phyloP scores from a whole-genome alignment of 2,888 invertebrate species.

The Ametastegia equiseti region DNA sequence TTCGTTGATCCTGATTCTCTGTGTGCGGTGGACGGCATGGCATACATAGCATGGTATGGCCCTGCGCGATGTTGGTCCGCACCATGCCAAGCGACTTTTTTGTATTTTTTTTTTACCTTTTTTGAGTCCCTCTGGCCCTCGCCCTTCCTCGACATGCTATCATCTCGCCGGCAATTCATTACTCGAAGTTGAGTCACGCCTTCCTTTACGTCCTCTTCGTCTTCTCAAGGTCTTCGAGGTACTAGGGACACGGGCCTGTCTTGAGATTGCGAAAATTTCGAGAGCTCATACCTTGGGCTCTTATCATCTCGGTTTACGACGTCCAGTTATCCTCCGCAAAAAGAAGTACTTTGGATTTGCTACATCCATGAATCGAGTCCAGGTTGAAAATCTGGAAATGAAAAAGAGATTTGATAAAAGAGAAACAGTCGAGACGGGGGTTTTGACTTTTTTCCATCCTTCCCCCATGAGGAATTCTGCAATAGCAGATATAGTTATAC shows the following conservation, averaged over 20 bases:
- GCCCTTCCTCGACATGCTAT: conserved; percentile 52
- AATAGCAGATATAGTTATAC: not conserved
- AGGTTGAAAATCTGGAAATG: not conserved
- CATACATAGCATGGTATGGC: no score
- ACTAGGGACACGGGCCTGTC: not conserved
- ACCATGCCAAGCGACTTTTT: conserved; percentile 33
- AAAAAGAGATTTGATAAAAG: not conserved
- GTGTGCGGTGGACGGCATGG: conserved; percentile 17
- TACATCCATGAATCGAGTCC: not conserved
- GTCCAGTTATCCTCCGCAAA: not conserved
- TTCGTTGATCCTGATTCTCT: conserved; percentile 40
- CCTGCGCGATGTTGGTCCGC: conserved; percentile 15
- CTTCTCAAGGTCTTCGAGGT: conserved; percentile 49
- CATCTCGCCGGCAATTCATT: conserved; percentile 66
- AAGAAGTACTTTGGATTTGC: not conserved
- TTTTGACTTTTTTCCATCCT: not conserved
- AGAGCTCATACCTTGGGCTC: not conserved
- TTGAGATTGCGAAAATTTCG: conserved; percentile 29
- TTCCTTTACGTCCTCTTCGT: conserved; percentile 35
- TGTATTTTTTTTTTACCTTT: no score
- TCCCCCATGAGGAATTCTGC: not conserved
- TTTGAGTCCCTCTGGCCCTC: conserved; percentile 48
- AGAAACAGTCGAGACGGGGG: no score
- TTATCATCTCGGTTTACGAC: not conserved
- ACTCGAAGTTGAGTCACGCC: conserved; percentile 47